Conservation (phyloP, 2,888 invertebrate genomes). For the Netelia fuscicornis region DNA sequence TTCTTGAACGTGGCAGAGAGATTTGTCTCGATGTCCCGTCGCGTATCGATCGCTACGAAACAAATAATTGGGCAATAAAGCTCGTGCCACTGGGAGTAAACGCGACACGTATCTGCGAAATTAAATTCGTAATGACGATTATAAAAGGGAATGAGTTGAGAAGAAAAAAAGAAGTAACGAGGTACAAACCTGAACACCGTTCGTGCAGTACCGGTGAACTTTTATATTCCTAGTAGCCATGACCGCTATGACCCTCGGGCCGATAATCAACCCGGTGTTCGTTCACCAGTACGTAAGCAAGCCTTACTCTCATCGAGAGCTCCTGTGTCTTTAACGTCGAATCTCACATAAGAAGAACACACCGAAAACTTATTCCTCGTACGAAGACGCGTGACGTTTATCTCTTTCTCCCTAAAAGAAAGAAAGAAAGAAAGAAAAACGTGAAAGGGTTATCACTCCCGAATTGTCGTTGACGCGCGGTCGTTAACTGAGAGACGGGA, state of each 20-base stretch:
- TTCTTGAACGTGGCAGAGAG: too few relatives aligned
- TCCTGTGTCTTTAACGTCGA: too few relatives aligned
- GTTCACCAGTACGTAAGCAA: background rate
- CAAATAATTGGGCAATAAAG: background rate
- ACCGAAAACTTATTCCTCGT: background rate
- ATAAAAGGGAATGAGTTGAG: background rate
- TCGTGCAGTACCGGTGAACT: constrained; percentile 26
- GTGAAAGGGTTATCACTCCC: background rate
- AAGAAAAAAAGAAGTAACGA: background rate
- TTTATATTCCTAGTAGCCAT: constrained; percentile 48
- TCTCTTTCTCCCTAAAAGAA: background rate
- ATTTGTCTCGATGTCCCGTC: too few relatives aligned
- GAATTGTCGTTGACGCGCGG: background rate
- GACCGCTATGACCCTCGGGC: constrained; percentile 54
- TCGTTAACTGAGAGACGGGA: background rate
- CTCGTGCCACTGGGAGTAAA: background rate
- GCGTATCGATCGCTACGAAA: background rate
- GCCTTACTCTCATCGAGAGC: background rate
- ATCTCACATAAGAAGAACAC: constrained; percentile 1
- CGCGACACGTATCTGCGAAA: too few relatives aligned
- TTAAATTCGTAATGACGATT: too few relatives aligned
- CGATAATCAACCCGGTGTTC: constrained; percentile 42
- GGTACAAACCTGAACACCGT: constrained; percentile 35
- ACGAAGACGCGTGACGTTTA: background rate
- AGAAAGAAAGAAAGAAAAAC: background rate